Conservation (phyloP, 1,140 invertebrate genomes). For the Sarcophaga peregrina region DNA sequence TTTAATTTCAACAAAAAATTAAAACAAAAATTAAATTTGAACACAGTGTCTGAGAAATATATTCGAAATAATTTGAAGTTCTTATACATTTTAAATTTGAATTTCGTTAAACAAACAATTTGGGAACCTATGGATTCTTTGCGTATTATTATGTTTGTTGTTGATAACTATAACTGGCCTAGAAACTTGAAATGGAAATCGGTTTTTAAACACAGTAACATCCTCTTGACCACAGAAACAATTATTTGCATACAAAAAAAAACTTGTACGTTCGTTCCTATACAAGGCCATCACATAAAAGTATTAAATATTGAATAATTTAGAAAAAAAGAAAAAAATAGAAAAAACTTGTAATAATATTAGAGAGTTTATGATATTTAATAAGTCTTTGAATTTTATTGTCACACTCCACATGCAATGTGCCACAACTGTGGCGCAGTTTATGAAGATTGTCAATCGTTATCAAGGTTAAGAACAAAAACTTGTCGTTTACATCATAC, state of each 20-base stretch:
- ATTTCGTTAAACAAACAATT: neutral
- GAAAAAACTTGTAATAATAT: too few species aligned
- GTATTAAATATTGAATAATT: too few species aligned
- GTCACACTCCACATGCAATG: neutral
- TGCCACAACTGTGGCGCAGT: neutral
- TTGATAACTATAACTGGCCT: neutral
- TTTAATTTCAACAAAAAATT: neutral
- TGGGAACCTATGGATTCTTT: neutral
- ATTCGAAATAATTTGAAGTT: too few species aligned
- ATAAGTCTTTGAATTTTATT: neutral
- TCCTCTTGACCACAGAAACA: too few species aligned
- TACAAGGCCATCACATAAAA: too few species aligned
- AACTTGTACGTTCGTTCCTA: too few species aligned
- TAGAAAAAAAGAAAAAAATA: too few species aligned
- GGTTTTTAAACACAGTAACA: too few species aligned
- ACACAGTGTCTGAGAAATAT: too few species aligned
- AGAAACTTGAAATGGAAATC: neutral
- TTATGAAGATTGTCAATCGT: neutral
- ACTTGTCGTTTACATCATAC: neutral
- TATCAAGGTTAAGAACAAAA: slow-evolving; percentile 27
- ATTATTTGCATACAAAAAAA: too few species aligned
- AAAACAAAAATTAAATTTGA: too few species aligned
- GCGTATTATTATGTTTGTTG: neutral
- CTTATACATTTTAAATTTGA: neutral
- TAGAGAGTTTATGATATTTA: too few species aligned